Conservation (phyloP, 2,797 vertebrate species). For the Protosalanx chinensis region DNA sequence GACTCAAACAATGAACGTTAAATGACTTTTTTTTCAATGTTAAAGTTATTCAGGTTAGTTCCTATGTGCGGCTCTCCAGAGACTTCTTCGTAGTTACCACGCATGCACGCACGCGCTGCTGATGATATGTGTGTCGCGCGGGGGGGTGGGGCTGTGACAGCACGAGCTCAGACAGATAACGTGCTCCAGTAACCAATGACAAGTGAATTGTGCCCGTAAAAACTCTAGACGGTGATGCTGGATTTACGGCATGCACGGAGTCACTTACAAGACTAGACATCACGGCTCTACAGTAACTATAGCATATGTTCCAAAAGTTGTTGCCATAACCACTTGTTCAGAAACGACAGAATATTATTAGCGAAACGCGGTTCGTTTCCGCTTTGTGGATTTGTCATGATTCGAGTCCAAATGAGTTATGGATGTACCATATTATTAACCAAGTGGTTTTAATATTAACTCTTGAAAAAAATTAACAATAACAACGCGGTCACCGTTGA, state of each 20-base stretch:
- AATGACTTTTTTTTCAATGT: background rate
- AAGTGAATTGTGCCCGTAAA: slow-evolving; percentile 1
- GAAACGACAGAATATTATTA: background rate
- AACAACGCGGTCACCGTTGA: background rate
- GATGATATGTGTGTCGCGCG: slow-evolving; percentile 31
- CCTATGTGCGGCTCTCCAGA: slow-evolving; percentile 32
- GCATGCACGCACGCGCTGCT: slow-evolving; percentile 35
- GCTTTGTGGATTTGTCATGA: background rate
- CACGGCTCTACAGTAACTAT: background rate
- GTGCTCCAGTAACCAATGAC: slow-evolving; percentile 50
- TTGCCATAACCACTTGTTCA: too few species aligned
- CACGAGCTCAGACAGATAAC: slow-evolving; percentile 25
- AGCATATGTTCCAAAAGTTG: too few species aligned
- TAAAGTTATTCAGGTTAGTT: slow-evolving; percentile 21
- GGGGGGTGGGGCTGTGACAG: slow-evolving; percentile 51
- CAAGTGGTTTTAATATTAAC: too few species aligned
- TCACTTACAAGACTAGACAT: background rate
- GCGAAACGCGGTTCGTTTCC: background rate
- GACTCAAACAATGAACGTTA: background rate
- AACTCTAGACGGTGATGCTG: background rate
- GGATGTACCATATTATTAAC: too few species aligned
- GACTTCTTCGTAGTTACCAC: slow-evolving; percentile 46
- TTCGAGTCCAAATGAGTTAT: too few species aligned
- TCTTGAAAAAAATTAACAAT: too few species aligned
- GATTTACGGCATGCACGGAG: background rate